Base-by-base conservation (phyloP, 2,797 vertebrate genomes). In the Rhinichthys osculus region DNA sequence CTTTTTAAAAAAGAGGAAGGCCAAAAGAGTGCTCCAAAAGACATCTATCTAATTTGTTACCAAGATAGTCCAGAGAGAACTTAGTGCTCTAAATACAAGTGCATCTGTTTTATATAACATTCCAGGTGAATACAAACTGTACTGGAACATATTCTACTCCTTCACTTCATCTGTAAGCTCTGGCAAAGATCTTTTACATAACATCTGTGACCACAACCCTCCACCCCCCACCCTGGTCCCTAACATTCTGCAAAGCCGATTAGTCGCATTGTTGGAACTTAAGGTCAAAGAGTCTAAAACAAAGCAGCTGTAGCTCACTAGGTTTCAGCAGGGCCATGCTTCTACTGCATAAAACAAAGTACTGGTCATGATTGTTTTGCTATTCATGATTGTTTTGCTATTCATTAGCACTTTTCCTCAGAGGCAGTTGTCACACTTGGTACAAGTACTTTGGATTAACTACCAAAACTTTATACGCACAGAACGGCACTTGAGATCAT, bases 171-270 rank as follows among this genome's bases (percentile, higher is more conserved):
- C 62, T 81, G 35, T 80, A 66, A 83, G 40, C 80, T 69, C 70
- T 83, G 50, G 27, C 38, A 66, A 86, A 78, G 81, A 52, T 76
- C 50, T 76, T 69, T 84, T 84, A 84, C 50, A 84, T 88, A 82
- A 84, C 42, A 70, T 78, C 35, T 42, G 19, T 35, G 54, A 72
- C 64, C 70, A 76, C 59, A 79, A 72, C 81, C 44, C 62, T 71
- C 57, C 72, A 74, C 86, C 76, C 76, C 73, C 85, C 88, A 85
- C 84, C 89, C 85, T 69, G 69, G 64, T 86, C 80, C 71, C 57
- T 44, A 77, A 86, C 27, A 77, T 57, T 16, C 54, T 71, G 67
- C 67, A 62, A 85, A 79, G 83, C 76, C 40, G 67, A 85, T 85
- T 85, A 71, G 30, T 62, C 8, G 27, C 66, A 59, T 47, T 79